Evolutionary conservation across 2,113 vertebrate genomes (phyloP), one percentile per base, ranked within the genome.

Genomic region (Spermophilus dauricus): DNA sequence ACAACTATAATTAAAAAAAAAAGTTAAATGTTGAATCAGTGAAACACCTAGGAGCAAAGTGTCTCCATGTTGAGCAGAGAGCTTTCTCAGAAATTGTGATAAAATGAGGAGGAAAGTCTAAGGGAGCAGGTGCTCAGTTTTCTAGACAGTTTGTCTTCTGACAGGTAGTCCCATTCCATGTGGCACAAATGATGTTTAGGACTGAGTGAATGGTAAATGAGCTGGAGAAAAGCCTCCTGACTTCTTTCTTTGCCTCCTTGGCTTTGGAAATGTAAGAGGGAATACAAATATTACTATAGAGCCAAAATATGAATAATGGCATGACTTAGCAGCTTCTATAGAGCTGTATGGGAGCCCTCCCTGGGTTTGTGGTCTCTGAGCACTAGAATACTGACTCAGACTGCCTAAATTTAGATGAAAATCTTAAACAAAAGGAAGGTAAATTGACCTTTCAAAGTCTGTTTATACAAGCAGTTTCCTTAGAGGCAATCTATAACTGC

Each of bases 381-480:
- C 20, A 75, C 70, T 51, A 39, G 34, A 61, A 22, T 81, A 22
- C 61, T 65, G 42, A 63, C 37, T 95, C 16, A 30, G 75, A n/a
- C 17, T 75, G 39, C 72, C 92, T 91, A 30, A n/a, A 58, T 45
- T 72, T 76, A 86, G 69, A 58, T 51, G 73, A 32, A 82, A 69
- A 76, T 42, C 30, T 34, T 61, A 77, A 95, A 42, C 73, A 58
- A 51, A 63, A 77, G 53, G 78, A 91, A 91, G 20, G 72, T 56
- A 53, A 67, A 58, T 48, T 78, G 75, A 48, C 73, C 81, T 91
- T 67, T 69, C 56, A 30, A 39, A 77, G 67, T 75, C 56, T 89
- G 53, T 92, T 81, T 92, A 28, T 45, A 22, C 69, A 67, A 96
- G 86, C 93, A 80, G 4, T 63, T 78, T 94, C n/a, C 72, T 82